Evolutionary conservation across 2,888 invertebrate species (phyloP).

Genomic region (Petrolisthes cinctipes): DNA sequence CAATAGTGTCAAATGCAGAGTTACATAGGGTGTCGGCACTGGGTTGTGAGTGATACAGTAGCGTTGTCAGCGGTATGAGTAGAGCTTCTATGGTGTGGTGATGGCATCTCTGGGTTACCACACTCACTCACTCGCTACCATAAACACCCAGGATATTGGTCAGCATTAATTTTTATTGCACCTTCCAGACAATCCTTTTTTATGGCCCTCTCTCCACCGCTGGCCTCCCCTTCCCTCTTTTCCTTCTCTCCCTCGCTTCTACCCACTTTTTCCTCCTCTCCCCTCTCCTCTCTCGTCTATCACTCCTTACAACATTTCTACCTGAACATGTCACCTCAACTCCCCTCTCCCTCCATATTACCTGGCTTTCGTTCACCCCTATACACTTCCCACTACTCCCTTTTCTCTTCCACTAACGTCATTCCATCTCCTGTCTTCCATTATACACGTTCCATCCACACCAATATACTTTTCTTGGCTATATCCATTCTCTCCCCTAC

Average conservation of each 20-base stretch:
- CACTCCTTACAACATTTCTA: neutral
- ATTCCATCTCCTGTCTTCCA: neutral
- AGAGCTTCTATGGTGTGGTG: neutral
- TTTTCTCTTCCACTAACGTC: neutral
- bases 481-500: neutral
- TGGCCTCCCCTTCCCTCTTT: neutral
- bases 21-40: neutral
- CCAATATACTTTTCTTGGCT: neutral
- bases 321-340: slow-evolving; percentile 6
- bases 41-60: neutral
- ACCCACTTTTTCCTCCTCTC: neutral
- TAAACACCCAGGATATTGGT: slow-evolving; percentile 51
- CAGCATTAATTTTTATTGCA: slow-evolving; percentile 51
- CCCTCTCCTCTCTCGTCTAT: slow-evolving; percentile 12
- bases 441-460: neutral
- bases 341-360: neutral
- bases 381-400: neutral
- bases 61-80: neutral
- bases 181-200: slow-evolving; percentile 51
- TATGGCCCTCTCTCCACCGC: slow-evolving; percentile 28
- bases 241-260: neutral
- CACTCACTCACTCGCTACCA: slow-evolving; percentile 28
- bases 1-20: neutral
- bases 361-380: neutral
- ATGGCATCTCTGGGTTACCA: neutral